Conservation (phyloP, 2,113 vertebrate genomes). For the Hippocampus barbouri region DNA sequence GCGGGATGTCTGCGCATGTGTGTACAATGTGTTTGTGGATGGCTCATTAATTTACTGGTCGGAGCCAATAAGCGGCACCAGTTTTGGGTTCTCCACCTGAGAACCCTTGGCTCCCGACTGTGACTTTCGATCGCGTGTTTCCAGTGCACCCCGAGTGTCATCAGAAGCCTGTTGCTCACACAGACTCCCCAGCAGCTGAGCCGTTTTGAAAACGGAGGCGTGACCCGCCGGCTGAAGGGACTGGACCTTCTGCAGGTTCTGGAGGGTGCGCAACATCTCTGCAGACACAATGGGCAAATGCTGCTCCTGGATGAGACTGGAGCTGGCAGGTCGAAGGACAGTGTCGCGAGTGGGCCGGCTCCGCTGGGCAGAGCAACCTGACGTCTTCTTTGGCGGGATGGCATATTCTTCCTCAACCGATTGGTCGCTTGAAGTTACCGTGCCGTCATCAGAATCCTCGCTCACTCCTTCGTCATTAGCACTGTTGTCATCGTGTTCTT, state of each 20-base stretch:
- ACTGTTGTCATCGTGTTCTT: constrained; percentile 54
- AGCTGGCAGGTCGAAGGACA: constrained; percentile 65
- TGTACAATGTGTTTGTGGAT: neutral
- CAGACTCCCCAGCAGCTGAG: constrained; percentile 85
- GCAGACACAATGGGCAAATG: constrained; percentile 78
- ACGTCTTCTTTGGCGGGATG: constrained; percentile 39
- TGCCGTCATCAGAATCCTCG: constrained; percentile 54
- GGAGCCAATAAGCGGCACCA: constrained; percentile 80
- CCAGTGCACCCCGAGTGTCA: constrained; percentile 25
- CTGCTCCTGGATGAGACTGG: constrained; percentile 79
- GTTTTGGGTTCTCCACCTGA: constrained; percentile 81
- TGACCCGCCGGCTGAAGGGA: constrained; percentile 73
- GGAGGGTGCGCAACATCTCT: constrained; percentile 85
- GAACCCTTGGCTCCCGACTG: constrained; percentile 68
- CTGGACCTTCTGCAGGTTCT: constrained; percentile 80
- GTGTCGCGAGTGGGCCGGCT: constrained; percentile 42
- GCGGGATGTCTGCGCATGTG: neutral
- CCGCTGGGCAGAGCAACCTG: neutral
- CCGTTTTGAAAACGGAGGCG: constrained; percentile 86
- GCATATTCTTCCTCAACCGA: constrained; percentile 57
- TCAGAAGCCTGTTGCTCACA: constrained; percentile 75
- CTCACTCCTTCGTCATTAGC: constrained; percentile 47
- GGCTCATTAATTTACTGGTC: constrained; percentile 29
- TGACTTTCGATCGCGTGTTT: constrained; percentile 46
- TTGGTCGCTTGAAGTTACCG: constrained; percentile 70